phyloP scores from a whole-genome alignment of 1,140 invertebrate species.

The Drosophila novamexicana region DNA sequence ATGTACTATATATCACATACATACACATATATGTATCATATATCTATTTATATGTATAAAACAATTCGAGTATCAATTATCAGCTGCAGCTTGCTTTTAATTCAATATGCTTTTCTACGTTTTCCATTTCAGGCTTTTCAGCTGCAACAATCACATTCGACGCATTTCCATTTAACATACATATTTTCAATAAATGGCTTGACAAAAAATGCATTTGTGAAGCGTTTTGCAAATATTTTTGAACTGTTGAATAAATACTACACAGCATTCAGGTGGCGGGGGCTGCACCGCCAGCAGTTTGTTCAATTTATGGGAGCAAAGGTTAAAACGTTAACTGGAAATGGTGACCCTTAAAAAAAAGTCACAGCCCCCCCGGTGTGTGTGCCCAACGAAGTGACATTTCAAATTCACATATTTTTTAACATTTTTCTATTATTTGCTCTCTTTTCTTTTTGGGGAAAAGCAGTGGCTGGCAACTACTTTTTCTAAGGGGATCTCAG shows the following conservation, averaged over 20 bases:
- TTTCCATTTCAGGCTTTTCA: neutral
- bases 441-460: neutral
- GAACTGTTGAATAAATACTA: slow-evolving; percentile 72
- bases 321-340: slow-evolving; percentile 64
- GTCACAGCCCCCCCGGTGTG: neutral
- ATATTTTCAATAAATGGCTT: slow-evolving; percentile 35
- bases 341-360: slow-evolving; percentile 34
- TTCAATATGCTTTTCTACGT: neutral
- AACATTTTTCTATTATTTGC: slow-evolving; percentile 12
- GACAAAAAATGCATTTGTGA: slow-evolving; percentile 60
- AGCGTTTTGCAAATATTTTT: slow-evolving; percentile 77
- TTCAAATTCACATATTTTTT: slow-evolving; percentile 28
- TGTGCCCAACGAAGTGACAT: neutral
- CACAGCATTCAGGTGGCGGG: neutral
- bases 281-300: slow-evolving; percentile 46
- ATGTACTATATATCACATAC: too few relatives aligned
- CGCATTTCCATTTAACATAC: slow-evolving; percentile 24
- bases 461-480: slow-evolving; percentile 13
- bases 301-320: slow-evolving; percentile 74
- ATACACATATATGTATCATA: too few relatives aligned
- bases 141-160: slow-evolving; percentile 2
- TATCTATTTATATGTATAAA: too few relatives aligned
- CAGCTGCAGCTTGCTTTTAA: too few relatives aligned
- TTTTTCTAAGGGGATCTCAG: neutral
- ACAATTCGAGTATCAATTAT: too few relatives aligned